Evolutionary conservation across 2,888 invertebrate species (phyloP).

Genomic region (Drosophila pseudotakahashii): DNA sequence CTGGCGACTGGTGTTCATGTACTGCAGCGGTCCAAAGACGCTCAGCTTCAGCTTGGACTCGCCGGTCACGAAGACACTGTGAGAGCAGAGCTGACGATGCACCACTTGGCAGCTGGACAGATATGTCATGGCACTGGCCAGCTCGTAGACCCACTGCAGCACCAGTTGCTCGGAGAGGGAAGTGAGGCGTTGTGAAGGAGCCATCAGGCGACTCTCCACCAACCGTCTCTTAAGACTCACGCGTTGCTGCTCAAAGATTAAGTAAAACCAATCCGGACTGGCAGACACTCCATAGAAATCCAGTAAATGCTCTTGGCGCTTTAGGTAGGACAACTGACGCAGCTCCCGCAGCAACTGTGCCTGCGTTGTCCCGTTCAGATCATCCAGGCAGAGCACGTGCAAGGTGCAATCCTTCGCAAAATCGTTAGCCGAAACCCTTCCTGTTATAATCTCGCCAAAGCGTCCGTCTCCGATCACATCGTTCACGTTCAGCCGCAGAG

Average conservation of each 20-base stretch:
- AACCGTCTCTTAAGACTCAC: constrained; percentile 89
- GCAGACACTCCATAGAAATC: constrained; percentile 92
- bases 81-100: constrained; percentile 90
- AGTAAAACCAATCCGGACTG: constrained; percentile 89
- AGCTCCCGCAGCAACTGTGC: constrained; percentile 88
- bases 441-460: constrained; percentile 91
- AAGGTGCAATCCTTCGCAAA: constrained; percentile 85
- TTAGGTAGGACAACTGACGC: constrained; percentile 89
- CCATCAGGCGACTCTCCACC: constrained; percentile 86
- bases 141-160: constrained; percentile 87
- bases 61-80: constrained; percentile 89
- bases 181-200: constrained; percentile 85
- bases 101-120: constrained; percentile 88
- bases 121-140: constrained; percentile 90
- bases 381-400: constrained; percentile 87
- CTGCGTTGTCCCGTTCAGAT: constrained; percentile 84
- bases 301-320: constrained; percentile 89
- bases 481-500: constrained; percentile 89
- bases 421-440: constrained; percentile 85
- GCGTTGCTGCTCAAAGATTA: constrained; percentile 89
- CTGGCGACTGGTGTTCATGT: constrained; percentile 86
- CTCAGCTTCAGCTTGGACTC: constrained; percentile 89
- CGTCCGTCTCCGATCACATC: constrained; percentile 90
- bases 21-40: constrained; percentile 90
- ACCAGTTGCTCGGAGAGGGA: constrained; percentile 87